Evolutionary conservation across 2,797 vertebrate species (phyloP).

Genomic region (Rhincodon typus): DNA sequence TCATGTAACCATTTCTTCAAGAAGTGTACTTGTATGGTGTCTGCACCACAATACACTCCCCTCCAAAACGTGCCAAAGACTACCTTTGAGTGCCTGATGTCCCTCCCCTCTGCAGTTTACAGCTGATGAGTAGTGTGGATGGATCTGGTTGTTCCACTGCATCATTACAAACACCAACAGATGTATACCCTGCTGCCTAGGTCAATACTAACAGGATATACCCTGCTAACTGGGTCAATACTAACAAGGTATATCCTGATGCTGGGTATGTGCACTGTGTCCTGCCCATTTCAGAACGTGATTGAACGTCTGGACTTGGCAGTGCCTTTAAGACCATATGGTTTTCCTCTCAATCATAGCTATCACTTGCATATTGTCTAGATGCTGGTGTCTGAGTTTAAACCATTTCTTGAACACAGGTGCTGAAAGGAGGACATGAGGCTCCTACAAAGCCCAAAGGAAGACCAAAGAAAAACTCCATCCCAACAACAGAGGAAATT

Average conservation of each 20-base stretch:
- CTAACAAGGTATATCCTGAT: not conserved
- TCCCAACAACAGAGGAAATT: constrained; percentile 91
- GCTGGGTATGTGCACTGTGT: not conserved
- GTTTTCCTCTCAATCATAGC: not conserved
- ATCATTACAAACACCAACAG: not conserved
- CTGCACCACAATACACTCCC: not conserved
- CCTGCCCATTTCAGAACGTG: not conserved
- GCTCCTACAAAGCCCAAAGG: constrained; percentile 97
- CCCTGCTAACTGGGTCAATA: not conserved
- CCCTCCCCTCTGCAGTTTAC: not conserved
- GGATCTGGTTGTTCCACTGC: not conserved
- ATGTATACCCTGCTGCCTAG: not conserved
- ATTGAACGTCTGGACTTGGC: not conserved
- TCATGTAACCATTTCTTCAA: not conserved
- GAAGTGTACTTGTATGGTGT: not conserved
- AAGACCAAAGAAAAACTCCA: constrained; percentile 98
- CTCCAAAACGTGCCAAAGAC: not conserved
- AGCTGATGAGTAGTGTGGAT: not conserved
- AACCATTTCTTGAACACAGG: constrained; percentile 56
- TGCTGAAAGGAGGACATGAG: constrained; percentile 94
- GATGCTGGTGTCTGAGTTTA: not conserved
- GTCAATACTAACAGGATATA: not conserved
- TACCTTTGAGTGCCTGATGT: not conserved
- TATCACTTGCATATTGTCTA: not conserved
- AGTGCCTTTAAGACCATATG: not conserved